Conservation (phyloP, 2,888 invertebrate species). For the Allygus modestus region DNA sequence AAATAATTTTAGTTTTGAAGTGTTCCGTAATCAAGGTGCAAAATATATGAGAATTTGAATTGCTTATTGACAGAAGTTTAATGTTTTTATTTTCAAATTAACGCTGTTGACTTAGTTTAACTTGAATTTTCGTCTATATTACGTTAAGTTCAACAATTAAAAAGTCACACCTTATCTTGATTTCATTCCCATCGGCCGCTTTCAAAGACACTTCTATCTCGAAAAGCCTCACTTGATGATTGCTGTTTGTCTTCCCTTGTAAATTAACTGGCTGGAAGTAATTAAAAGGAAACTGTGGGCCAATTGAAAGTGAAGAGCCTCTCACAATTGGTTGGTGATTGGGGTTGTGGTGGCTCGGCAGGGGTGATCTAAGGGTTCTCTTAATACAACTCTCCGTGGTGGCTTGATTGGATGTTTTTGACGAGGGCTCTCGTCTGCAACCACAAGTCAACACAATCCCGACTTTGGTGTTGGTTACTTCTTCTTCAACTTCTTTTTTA, state of each 20-base stretch:
- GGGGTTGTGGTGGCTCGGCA: conserved; percentile 1
- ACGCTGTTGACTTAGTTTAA: too few species aligned
- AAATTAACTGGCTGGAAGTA: conserved; percentile 23
- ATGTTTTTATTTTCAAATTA: too few species aligned
- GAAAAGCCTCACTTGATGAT: neutral
- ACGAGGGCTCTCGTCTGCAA: conserved; percentile 29
- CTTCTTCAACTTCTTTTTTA: too few species aligned
- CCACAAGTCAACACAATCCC: conserved; percentile 23
- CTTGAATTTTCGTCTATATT: too few species aligned
- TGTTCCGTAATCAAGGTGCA: too few species aligned
- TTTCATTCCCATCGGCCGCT: too few species aligned
- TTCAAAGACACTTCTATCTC: too few species aligned
- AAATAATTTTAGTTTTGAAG: too few species aligned
- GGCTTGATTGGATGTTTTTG: conserved; percentile 39
- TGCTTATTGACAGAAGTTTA: too few species aligned
- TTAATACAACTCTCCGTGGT: conserved; percentile 12
- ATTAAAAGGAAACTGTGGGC: conserved; percentile 20
- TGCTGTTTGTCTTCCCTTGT: neutral
- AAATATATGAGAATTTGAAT: too few species aligned
- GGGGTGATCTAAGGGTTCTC: conserved; percentile 31
- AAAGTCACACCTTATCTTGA: too few species aligned
- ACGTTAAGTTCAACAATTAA: too few species aligned
- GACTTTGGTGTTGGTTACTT: neutral
- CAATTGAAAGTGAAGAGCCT: conserved; percentile 34
- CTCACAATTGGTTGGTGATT: conserved; percentile 24